Base-by-base conservation (phyloP, 2,113 vertebrate genomes). In the Lontra canadensis region DNA sequence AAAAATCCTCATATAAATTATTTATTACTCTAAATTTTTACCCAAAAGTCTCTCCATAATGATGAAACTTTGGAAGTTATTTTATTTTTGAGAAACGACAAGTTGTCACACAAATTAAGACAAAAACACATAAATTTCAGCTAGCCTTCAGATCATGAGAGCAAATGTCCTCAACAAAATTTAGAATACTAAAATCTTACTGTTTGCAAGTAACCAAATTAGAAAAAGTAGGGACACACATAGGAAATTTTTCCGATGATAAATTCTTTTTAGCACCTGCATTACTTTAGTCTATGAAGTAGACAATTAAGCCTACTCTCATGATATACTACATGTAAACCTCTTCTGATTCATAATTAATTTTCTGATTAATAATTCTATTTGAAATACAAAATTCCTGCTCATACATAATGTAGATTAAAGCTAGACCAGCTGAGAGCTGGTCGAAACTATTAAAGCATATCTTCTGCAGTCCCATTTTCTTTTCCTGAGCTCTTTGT, bases 291-390 rank as follows among this genome's bases (percentile, higher is more conserved):
- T 73, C 21, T 94, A 26, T 78, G 61, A 78, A 17, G 4, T 65
- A 3, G 44, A 78, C 34, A 91, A 39, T 80, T 88, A 80, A 90
- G 23, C 1, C 31, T 94, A 21, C 25, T 84, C 3, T 11, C n/a
- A 6, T 47, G 61, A 94, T 49, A 39, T 26, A 59, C 23, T 84
- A 36, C 4, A 20, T 79, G 34, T 44, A 59, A 76, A 23, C 10
- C 76, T 84, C 78, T 88, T 81, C 74, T n/a, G 55, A 93, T 78
- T 84, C 94, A 82, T 89, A 89, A 89, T 49, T 49, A 14, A 2
- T 84, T 83, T 88, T 81, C 69, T n/a, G 57, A 95, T 65, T 80
- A 95, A 78, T 89, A 89, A 82, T 57, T 95, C 55, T 90, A 8
- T 55, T 92, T 89, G 31, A 97, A 57, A 92, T 83, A 14, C 2